Evolutionary conservation across 2,113 vertebrate species (phyloP).

Genomic region (Azemiops feae): DNA sequence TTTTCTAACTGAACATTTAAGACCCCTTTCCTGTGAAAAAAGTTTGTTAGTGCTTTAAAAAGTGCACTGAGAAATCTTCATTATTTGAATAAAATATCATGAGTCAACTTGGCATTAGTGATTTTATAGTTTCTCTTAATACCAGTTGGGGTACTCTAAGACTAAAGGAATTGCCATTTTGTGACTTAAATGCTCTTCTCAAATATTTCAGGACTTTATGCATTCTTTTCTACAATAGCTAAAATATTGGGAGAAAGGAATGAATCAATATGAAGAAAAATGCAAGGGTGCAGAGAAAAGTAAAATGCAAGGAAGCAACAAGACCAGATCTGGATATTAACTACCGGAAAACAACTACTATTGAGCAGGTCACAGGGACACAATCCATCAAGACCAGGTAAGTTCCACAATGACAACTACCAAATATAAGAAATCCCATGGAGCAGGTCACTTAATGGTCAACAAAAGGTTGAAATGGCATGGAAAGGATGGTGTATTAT

Average conservation of each 20-base stretch:
- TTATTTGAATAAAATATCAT: background rate
- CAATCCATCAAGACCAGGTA: background rate
- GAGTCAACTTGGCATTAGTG: background rate
- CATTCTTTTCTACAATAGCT: background rate
- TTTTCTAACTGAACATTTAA: background rate
- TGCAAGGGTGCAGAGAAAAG: background rate
- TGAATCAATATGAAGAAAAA: background rate
- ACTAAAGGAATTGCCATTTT: background rate
- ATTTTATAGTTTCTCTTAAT: background rate
- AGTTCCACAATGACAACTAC: background rate
- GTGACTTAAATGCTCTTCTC: background rate
- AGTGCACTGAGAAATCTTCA: background rate
- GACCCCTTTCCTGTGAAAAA: background rate
- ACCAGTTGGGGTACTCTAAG: background rate
- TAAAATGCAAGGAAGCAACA: background rate
- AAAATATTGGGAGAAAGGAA: background rate
- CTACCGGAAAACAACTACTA: background rate
- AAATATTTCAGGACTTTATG: background rate
- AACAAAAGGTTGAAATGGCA: background rate
- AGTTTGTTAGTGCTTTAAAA: background rate
- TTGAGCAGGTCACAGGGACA: background rate
- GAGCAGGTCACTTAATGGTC: background rate
- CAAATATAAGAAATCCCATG: background rate
- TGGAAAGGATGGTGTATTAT: background rate
- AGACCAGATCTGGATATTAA: background rate